Evolutionary conservation across 2,797 vertebrate species (phyloP), one percentile per base, ranked within the genome.

Genomic region (Anomalospiza imberbis): DNA sequence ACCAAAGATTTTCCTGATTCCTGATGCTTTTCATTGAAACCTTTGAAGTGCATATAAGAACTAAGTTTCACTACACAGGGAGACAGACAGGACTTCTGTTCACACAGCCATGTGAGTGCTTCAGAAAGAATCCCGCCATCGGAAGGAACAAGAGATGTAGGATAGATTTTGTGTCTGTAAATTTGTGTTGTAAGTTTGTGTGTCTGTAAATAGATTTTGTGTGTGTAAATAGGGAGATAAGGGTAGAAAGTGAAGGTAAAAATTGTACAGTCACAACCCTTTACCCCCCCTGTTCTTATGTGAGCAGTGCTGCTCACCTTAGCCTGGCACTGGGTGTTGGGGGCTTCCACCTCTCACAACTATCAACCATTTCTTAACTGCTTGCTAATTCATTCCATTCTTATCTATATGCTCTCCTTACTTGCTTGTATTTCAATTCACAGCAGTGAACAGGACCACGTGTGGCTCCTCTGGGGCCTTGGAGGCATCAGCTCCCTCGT

Each of bases 71-170:
- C 13, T 67, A 9, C 31, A 36, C 4, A 65, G 38, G 40, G 8
- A 65, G 32, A 45, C 68, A 45, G 25, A 51, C 22, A 45, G 65
- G 38, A 21, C 21, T 83, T 21, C 22, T 63, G 32, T 12, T 28
- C 48, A 74, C 0, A 0, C 4, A n/a, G 44, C n/a, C 3, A 4
- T 8, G 1, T 0, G 4, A 62, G 17, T 38, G 17, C 40, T 47
- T 72, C 58, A 38, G n/a, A 12, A n/a, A 54, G 42, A 90, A 53
- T 26, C 50, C n/a, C 3, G 4, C 19, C 0, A 1, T 17, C 24
- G 24, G 61, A n/a, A 42, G 55, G 68, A 45, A 61, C 18, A 34
- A 21, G n/a, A 80, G 54, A 34, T 6, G 1, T 0, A 48, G 65
- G 7, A 44, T 0, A 36, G 44, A 45, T 24, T n/a, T 55, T 38